These are phyloP conservation scores for Archips xylosteana DNA, from an alignment of 2,888 invertebrate species.

Conservation along the genomic window DNA sequence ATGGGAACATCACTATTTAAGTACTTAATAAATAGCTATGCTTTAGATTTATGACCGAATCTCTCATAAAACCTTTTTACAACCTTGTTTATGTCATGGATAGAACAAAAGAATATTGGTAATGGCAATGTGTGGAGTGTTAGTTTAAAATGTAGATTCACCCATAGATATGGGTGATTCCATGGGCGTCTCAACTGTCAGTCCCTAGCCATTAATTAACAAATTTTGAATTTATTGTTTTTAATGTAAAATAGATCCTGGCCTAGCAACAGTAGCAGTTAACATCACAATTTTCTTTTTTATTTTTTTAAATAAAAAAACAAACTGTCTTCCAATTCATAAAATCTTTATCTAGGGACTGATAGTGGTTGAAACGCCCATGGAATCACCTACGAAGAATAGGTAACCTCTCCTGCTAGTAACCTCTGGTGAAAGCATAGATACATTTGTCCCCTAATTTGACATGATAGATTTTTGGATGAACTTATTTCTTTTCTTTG, in stretches of 20 bases:
- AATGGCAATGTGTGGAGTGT: neutral
- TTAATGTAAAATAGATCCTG: no score
- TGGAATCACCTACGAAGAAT: neutral
- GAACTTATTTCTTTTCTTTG: neutral
- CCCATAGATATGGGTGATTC: neutral
- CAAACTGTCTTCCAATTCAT: no score
- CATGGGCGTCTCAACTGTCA: no score
- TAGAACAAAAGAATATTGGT: conserved; percentile 12
- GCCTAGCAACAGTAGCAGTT: no score
- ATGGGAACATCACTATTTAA: conserved; percentile 14
- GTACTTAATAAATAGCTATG: conserved; percentile 15
- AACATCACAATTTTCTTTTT: no score
- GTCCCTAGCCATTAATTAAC: no score
- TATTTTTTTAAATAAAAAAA: no score
- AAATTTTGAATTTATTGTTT: no score
- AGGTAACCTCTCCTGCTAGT: neutral
- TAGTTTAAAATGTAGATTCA: neutral
- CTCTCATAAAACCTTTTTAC: conserved; percentile 24
- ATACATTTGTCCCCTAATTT: neutral
- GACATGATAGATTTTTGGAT: neutral
- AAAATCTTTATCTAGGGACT: no score
- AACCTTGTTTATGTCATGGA: conserved; percentile 21
- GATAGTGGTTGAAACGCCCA: no score
- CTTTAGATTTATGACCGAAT: conserved; percentile 19
- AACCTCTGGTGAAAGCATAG: neutral